These are phyloP conservation scores for Bradysia coprophila DNA, from an alignment of 1,140 invertebrate genomes.

Conservation along the genomic window DNA sequence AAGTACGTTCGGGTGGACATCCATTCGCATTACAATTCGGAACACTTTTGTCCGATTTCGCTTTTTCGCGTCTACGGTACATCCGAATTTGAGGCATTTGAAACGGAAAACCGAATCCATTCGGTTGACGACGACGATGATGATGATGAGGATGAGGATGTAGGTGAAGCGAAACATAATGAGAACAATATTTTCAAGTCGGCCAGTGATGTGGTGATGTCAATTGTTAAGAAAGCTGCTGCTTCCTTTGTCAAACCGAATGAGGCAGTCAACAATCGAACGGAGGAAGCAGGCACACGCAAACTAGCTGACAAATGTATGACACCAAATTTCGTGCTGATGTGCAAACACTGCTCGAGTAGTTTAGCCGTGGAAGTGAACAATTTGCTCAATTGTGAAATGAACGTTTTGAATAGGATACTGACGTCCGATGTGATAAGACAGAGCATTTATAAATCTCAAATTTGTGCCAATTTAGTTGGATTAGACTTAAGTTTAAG, in stretches of 20 bases:
- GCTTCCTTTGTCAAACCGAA: constrained; percentile 55
- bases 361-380: constrained; percentile 13
- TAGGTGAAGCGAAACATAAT: constrained; percentile 25
- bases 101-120: constrained; percentile 47
- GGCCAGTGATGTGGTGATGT: constrained; percentile 67
- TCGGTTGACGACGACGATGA: constrained; percentile 44
- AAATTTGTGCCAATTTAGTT: constrained; percentile 12
- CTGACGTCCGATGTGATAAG: constrained; percentile 10
- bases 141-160: constrained; percentile 33
- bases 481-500: constrained; percentile 5
- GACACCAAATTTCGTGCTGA: constrained; percentile 12
- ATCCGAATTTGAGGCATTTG: constrained; percentile 73
- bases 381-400: constrained; percentile 14
- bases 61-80: constrained; percentile 81
- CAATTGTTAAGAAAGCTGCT: constrained; percentile 75
- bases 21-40: constrained; percentile 80
- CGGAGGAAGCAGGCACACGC: not conserved
- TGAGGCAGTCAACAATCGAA: constrained; percentile 7
- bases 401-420: constrained; percentile 11
- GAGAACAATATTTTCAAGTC: constrained; percentile 59
- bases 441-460: constrained; percentile 11
- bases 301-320: constrained; percentile 8
- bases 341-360: constrained; percentile 11
- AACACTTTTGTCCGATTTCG: constrained; percentile 95
- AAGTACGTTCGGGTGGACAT: constrained; percentile 90